These are phyloP conservation scores for Anas platyrhynchos DNA, from an alignment of 2,113 vertebrate genomes.

Conservation along the genomic window DNA sequence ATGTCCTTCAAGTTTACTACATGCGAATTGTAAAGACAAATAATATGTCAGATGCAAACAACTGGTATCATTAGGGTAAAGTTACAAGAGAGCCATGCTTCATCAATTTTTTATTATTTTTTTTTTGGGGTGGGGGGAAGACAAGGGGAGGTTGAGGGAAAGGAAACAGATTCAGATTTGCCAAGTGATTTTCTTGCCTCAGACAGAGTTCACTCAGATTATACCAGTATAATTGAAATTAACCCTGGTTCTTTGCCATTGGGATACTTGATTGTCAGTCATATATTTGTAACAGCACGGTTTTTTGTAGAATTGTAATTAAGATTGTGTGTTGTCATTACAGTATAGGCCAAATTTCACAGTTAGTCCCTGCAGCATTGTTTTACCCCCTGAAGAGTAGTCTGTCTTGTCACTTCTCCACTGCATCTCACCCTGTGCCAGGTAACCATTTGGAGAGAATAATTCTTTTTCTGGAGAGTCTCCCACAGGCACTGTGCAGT, in stretches of 20 bases:
- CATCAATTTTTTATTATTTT: neutral
- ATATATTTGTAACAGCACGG: neutral
- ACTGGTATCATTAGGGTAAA: neutral
- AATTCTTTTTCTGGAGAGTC: neutral
- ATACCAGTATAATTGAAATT: neutral
- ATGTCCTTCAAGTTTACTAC: neutral
- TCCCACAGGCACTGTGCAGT: neutral
- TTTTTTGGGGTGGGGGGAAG: no score
- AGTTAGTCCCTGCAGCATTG: neutral
- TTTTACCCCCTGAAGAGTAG: neutral
- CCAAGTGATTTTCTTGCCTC: neutral
- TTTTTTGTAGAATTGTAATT: neutral
- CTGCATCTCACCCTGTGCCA: constrained; percentile 2
- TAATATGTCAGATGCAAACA: neutral
- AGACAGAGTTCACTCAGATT: neutral
- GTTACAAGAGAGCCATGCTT: neutral
- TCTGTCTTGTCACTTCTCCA: neutral
- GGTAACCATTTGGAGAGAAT: neutral
- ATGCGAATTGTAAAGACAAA: neutral
- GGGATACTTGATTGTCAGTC: neutral
- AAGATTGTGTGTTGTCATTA: neutral
- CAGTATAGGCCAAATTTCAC: neutral
- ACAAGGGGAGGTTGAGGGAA: no score
- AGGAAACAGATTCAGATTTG: neutral
- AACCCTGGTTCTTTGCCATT: neutral